Percentiles rank a stretch among this genome's conserved stretches.
phyloP scores from a whole-genome alignment of 1,140 invertebrate species.

The Bombus sibiricus region DNA sequence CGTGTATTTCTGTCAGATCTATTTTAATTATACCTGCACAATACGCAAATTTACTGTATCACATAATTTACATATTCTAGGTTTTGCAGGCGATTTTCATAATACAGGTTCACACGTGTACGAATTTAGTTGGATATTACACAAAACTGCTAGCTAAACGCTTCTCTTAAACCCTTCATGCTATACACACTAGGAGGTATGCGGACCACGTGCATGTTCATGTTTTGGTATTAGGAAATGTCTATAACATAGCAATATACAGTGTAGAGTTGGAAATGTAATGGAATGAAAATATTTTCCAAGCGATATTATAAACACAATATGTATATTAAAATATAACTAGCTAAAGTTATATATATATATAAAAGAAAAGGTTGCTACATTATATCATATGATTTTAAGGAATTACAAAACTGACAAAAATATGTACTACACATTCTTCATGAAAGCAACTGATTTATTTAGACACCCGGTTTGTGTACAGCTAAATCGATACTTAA shows the following conservation, averaged over 20 bases:
- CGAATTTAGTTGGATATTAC: neutral
- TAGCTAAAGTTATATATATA: too few relatives aligned
- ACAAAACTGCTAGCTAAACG: neutral
- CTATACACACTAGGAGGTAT: neutral
- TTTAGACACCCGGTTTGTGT: constrained; percentile 12
- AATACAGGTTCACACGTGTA: neutral
- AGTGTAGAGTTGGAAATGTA: too few relatives aligned
- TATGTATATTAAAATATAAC: too few relatives aligned
- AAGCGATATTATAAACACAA: too few relatives aligned
- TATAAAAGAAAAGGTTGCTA: too few relatives aligned
- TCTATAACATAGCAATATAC: too few relatives aligned
- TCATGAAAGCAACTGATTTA: neutral
- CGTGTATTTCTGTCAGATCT: neutral
- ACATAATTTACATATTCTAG: neutral
- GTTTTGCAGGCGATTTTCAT: neutral
- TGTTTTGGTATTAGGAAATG: neutral
- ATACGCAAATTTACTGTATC: neutral
- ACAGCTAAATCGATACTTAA: constrained; percentile 24
- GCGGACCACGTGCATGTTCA: neutral
- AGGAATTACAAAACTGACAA: neutral
- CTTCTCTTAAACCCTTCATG: neutral
- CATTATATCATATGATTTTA: neutral
- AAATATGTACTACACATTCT: neutral
- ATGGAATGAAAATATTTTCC: neutral
- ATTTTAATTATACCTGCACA: neutral